Conservation (phyloP, 2,888 invertebrate species). For the Campopleginae sp. region DNA sequence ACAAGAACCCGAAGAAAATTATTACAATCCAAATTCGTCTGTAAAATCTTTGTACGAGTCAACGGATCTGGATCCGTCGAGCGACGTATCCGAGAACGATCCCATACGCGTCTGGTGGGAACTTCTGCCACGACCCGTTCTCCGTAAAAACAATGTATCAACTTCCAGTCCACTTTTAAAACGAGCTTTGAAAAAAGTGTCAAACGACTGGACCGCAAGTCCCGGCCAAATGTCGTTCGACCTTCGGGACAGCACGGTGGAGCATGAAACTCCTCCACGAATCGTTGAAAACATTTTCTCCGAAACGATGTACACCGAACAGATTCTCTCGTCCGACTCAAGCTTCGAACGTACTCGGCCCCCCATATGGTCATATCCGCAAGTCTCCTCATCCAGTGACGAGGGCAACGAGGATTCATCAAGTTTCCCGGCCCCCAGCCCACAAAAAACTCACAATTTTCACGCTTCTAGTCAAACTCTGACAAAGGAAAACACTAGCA, state of each 20-base stretch:
- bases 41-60: conserved; percentile 71
- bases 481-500: neutral
- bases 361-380: conserved; percentile 2
- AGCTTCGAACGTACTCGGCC: conserved; percentile 69
- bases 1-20: conserved; percentile 60
- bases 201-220: conserved; percentile 7
- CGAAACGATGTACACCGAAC: conserved; percentile 69
- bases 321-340: conserved; percentile 74
- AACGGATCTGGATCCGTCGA: conserved; percentile 67
- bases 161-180: conserved; percentile 28
- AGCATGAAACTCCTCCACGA: neutral
- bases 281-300: conserved; percentile 27
- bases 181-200: conserved; percentile 19
- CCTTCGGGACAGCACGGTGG: neutral
- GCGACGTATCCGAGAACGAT: conserved; percentile 17
- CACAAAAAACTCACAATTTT: conserved; percentile 39
- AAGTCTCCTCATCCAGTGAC: neutral
- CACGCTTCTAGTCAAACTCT: conserved; percentile 3
- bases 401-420: neutral
- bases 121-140: conserved; percentile 77
- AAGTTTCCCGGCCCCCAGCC: neutral
- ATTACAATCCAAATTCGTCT: conserved; percentile 70
- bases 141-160: conserved; percentile 73
- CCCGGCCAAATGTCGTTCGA: conserved; percentile 13
- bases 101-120: conserved; percentile 65